Percentiles rank a stretch among this genome's conserved stretches.
These are phyloP conservation scores for Cephus pygmeus DNA, from an alignment of 2,888 invertebrate species.

Conservation along the genomic window DNA sequence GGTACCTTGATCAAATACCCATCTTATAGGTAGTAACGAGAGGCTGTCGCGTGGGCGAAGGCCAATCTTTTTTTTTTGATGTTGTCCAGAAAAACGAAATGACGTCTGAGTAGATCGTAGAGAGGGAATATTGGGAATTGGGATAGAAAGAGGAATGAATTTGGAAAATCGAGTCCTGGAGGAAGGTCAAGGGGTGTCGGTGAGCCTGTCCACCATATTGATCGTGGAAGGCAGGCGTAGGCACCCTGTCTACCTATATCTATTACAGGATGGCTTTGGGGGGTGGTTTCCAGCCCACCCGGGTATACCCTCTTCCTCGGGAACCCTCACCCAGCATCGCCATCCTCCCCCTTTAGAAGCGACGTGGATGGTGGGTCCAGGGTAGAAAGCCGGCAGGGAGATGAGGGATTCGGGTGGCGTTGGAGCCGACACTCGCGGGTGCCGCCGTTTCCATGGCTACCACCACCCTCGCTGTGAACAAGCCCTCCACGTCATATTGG, in stretches of 20 bases:
- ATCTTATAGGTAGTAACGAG: background rate
- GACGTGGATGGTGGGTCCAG: constrained; percentile 21
- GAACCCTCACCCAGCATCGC: constrained; percentile 12
- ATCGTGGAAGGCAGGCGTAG: constrained; percentile 56
- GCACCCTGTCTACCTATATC: constrained; percentile 36
- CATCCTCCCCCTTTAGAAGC: constrained; percentile 14
- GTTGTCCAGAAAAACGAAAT: background rate
- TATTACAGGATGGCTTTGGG: constrained; percentile 50
- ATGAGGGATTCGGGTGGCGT: constrained; percentile 70
- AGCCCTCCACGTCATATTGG: constrained; percentile 62
- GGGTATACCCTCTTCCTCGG: constrained; percentile 20
- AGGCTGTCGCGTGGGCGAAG: background rate
- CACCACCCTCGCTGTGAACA: constrained; percentile 65
- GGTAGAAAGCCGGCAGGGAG: constrained; percentile 39
- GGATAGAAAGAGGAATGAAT: background rate
- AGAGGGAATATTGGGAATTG: background rate
- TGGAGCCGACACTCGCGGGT: constrained; percentile 71
- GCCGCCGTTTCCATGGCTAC: constrained; percentile 73
- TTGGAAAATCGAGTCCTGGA: constrained; percentile 3
- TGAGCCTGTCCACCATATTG: constrained; percentile 66
- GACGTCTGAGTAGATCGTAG: background rate
- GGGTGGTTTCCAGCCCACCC: constrained; percentile 33
- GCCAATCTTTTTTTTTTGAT: background rate
- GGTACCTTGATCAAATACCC: background rate
- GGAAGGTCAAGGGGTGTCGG: constrained; percentile 45